A percentile compares a stretch with the other conserved stretches of the same genome.
Evolutionary conservation across 2,797 vertebrate species (phyloP).

Genomic region (Acanthiza pusilla): DNA sequence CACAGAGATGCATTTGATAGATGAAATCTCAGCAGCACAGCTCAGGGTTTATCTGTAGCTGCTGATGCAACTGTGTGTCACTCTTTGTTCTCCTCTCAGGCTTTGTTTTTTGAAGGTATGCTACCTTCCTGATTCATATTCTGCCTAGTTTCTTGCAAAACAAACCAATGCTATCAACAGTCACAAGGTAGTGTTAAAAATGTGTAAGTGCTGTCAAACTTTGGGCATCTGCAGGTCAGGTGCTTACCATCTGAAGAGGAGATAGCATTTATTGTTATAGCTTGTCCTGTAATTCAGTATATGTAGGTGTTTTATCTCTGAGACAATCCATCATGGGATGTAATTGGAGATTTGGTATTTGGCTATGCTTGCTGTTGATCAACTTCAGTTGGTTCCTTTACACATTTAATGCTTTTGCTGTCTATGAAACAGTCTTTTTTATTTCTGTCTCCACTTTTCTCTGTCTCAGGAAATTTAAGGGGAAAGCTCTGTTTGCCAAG

Average conservation of each 20-base stretch:
- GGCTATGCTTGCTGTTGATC: background rate
- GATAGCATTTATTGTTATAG: background rate
- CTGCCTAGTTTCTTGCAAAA: background rate
- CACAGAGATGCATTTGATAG: background rate
- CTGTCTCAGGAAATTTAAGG: background rate
- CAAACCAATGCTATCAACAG: background rate
- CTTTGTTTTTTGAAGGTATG: background rate
- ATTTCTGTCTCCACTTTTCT: background rate
- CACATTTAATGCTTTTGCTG: background rate
- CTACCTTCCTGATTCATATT: background rate
- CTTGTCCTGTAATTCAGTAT: background rate
- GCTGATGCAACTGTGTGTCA: background rate
- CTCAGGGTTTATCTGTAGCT: background rate
- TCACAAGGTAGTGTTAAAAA: background rate
- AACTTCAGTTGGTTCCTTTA: background rate
- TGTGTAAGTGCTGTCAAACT: background rate
- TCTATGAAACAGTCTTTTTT: background rate
- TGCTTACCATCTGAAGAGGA: background rate
- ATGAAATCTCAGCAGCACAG: background rate
- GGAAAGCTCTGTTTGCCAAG: background rate
- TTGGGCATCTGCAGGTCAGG: background rate
- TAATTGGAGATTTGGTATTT: background rate
- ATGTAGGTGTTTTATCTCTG: background rate
- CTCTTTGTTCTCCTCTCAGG: background rate
- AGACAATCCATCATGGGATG: background rate